phyloP scores from a whole-genome alignment of 2,888 invertebrate genomes.

The Biston betularia region DNA sequence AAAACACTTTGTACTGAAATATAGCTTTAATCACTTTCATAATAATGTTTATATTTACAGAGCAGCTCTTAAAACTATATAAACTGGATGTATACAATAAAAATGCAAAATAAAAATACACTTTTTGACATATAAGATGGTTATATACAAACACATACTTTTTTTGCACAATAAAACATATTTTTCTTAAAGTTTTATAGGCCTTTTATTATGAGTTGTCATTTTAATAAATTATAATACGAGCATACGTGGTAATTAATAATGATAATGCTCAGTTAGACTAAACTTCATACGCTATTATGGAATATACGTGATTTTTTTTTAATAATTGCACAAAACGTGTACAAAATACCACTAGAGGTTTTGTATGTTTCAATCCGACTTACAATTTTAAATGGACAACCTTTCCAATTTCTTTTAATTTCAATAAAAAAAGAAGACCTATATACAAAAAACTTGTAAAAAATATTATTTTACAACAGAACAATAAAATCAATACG shows the following conservation, averaged over 20 bases:
- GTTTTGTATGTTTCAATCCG: too few species aligned
- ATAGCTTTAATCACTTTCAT: conserved; percentile 82
- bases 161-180: conserved; percentile 1
- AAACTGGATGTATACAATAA: conserved; percentile 81
- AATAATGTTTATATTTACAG: conserved; percentile 82
- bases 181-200: conserved; percentile 1
- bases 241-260: too few species aligned
- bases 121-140: conserved; percentile 40
- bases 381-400: too few species aligned
- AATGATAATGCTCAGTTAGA: too few species aligned
- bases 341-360: too few species aligned
- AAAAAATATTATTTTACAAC: not conserved
- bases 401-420: too few species aligned
- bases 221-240: not conserved
- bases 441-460: not conserved
- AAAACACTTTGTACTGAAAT: conserved; percentile 73
- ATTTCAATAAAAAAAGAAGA: too few species aligned
- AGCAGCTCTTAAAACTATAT: conserved; percentile 75
- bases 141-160: conserved; percentile 22
- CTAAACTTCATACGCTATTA: too few species aligned
- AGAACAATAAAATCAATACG: not conserved
- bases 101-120: conserved; percentile 77
- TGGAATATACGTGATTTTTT: too few species aligned
- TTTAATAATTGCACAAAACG: too few species aligned
- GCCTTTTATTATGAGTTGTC: not conserved